Percentiles rank a stretch among this genome's conserved stretches.
phyloP scores from a whole-genome alignment of 2,888 invertebrate genomes.

The Crepidodera aurea region DNA sequence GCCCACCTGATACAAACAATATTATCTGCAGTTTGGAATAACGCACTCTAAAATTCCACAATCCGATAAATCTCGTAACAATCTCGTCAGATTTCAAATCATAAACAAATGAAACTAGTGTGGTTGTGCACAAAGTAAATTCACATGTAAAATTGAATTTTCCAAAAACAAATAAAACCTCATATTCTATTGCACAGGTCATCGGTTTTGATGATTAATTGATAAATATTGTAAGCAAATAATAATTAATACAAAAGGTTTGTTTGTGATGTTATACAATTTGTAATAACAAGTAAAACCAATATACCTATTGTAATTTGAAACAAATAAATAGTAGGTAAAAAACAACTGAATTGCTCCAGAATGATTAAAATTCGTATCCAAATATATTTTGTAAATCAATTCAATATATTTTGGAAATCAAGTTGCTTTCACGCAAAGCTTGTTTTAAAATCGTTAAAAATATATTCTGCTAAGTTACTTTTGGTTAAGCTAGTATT shows the following conservation, averaged over 20 bases:
- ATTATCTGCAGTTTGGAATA: too few species aligned
- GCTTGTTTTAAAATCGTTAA: too few species aligned
- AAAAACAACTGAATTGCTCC: not conserved
- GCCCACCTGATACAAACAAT: too few species aligned
- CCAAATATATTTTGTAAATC: not conserved
- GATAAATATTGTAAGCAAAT: slow-evolving; percentile 21
- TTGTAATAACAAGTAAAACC: slow-evolving; percentile 14
- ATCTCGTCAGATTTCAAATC: slow-evolving; percentile 6
- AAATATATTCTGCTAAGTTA: too few species aligned
- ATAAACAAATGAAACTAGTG: slow-evolving; percentile 13
- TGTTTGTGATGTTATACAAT: slow-evolving; percentile 19
- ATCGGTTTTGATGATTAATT: slow-evolving; percentile 24
- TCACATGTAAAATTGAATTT: slow-evolving; percentile 11
- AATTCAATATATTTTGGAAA: too few species aligned
- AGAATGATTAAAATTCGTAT: not conserved
- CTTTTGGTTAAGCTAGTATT: too few species aligned
- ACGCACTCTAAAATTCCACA: too few species aligned
- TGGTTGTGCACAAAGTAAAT: slow-evolving; percentile 6
- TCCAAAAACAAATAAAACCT: slow-evolving; percentile 14
- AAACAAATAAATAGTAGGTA: not conserved
- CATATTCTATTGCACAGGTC: slow-evolving; percentile 1
- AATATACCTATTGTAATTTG: slow-evolving; percentile 4
- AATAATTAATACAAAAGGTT: slow-evolving; percentile 21
- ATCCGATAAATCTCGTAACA: not conserved
- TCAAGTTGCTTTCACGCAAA: too few species aligned